These are phyloP conservation scores for Acheta domesticus DNA, from an alignment of 2,888 invertebrate genomes.

Conservation along the genomic window DNA sequence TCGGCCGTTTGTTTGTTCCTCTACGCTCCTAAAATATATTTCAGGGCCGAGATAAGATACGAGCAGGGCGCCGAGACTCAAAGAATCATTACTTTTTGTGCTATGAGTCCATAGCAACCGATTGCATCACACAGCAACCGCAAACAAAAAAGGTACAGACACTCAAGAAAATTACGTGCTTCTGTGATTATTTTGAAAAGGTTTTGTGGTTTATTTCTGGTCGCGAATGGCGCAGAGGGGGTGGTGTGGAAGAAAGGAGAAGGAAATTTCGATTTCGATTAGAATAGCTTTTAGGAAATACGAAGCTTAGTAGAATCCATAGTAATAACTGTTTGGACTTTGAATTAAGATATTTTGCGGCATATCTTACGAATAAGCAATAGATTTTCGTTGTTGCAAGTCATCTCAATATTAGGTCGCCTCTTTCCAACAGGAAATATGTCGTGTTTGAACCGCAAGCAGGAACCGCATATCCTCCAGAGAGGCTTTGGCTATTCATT, in stretches of 20 bases:
- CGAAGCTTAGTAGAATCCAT: not conserved
- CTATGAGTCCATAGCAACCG: not conserved
- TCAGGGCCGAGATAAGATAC: not conserved
- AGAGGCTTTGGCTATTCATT: not conserved
- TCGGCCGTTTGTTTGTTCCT: not conserved
- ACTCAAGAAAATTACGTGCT: not conserved
- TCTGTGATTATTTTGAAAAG: not conserved
- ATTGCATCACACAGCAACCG: not conserved
- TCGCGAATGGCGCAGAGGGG: too few relatives aligned
- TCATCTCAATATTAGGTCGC: not conserved
- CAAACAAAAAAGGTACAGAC: slow-evolving; percentile 18
- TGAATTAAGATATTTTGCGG: not conserved
- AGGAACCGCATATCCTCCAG: not conserved
- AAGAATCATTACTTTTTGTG: slow-evolving; percentile 12
- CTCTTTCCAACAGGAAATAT: not conserved
- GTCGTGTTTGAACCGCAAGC: not conserved
- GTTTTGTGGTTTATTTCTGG: too few relatives aligned
- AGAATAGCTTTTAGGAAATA: not conserved
- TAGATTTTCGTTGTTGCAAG: not conserved
- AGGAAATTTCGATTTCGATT: not conserved
- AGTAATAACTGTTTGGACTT: not conserved
- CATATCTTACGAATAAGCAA: not conserved
- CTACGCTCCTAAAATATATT: not conserved
- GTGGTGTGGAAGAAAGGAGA: not conserved
- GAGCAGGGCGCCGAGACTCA: not conserved